Evolutionary conservation across 2,113 vertebrate genomes (phyloP), one percentile per base, ranked within the genome.

Genomic region (Formicarius rufipectus): DNA sequence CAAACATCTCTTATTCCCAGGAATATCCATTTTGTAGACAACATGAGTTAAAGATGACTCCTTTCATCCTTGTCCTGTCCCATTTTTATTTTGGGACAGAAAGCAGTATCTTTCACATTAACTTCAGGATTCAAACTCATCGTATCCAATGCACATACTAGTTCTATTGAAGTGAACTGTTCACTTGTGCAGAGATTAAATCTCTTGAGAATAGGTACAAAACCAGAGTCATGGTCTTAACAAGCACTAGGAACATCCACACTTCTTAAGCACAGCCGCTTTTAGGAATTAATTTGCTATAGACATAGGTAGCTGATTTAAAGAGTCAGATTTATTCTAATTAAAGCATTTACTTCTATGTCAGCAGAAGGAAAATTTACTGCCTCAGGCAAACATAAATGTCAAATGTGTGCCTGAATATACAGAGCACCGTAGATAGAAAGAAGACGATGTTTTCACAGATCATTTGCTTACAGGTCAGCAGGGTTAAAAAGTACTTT

Each of bases 371-470:
- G 81, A 94, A 92, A 94, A 96, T 94, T 89, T 97, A 94, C 44
- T 84, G 81, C 84, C 63, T 24, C 89, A 91, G 93, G 92, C 89
- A 94, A 95, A 95, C 75, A 94, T 96, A 95, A 96, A 96, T 89
- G 92, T 93, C 92, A 96, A 97, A 93, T 6, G 81, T 88, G 69
- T 94, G 84, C 91, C 74, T 92, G 71, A 95, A 93, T 93, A 92
- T 95, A 92, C 56, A 85, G 81, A 87, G 80, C 92, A 93, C 0
- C 27, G 90, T 60, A 91, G 95, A 96, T 92, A 96, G 94, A 96
- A 96, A 96, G 90, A 96, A 92, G 92, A 95, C 6, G 28, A 93
- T 92, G 89, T 96, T 95, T 96, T 96, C 93, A 96, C 87, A 74
- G 80, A 87, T 78, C 87, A 78, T 80, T 84, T 93, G 89, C 90